Base-by-base conservation (phyloP, 2,113 vertebrate species). In the Rhineura floridana region DNA sequence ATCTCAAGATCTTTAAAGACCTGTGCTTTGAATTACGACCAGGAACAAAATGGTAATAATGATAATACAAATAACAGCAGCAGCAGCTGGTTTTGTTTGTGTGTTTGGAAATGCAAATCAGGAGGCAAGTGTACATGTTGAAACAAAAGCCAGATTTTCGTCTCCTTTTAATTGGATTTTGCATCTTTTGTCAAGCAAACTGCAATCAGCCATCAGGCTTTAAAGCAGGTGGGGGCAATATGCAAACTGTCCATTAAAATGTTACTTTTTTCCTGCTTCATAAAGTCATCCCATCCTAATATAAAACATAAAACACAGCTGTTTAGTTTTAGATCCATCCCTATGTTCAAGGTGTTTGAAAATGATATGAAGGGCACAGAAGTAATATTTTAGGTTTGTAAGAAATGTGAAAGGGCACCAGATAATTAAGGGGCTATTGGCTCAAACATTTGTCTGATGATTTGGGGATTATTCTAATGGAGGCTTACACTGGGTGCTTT, bases 241-340 rank as follows among this genome's bases (percentile, higher is more conserved):
- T 63, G 30, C 13, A 73, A 87, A 94, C 76, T 48, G 59, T 33
- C 89, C n/a, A 83, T 83, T 69, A 63, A 88, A 19, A 85, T 88
- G 6, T 39, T 39, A 84, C 7, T 65, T 4, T 1, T n/a, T 36
- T 1, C 11, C 84, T 88, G 63, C 67, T 87, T 82, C 4, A 84
- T 13, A 88, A 88, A 83, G 88, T 1, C 0, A 6, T 83, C 89
- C 55, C 83, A 79, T 13, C 28, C 69, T 33, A 90, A 28, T 21
- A 13, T 84, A 89, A 88, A 63, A 83, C 3, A 86, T 33, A 81
- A 90, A 93, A 65, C 3, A 8, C 39, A 48, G n/a, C 86, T 87
- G 77, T 17, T n/a, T 59, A 11, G 2, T 86, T 0, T 0, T 81
- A 36, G 13, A 46, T 28, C 62, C 55, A 87, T 70, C 21, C 1